Base-by-base conservation (phyloP, 2,797 vertebrate genomes). In the Mus spretus region DNA sequence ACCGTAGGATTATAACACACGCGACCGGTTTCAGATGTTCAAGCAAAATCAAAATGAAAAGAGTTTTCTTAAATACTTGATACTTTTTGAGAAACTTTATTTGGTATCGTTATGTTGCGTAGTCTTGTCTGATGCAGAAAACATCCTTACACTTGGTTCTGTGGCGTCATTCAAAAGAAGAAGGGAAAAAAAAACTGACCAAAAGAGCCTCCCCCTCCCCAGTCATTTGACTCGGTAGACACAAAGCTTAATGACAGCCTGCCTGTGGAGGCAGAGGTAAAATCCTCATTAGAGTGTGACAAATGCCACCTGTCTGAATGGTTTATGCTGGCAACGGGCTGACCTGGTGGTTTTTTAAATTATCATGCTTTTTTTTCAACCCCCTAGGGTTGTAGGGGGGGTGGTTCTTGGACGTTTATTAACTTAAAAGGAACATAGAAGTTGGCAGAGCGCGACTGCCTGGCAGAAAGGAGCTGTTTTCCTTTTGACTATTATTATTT, bases 111-210 rank as follows among this genome's bases (percentile, higher is more conserved):
- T 96, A 95, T 31, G 85, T 96, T 98, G 97, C 92, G 95, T 19
- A 95, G 94, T 97, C 94, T 97, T 65, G 1, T 92, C 89, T 74
- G 96, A 67, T 65, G 93, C 97, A 94, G 95, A 97, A 96, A 97
- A 98, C 93, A 96, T 97, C 97, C 97, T 95, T 96, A 90, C 95
- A 90, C 96, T 90, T 98, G 97, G 97, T 98, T 74, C 98, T 96
- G 95, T 13, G 97, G 81, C 80, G n/a, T 97, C 97, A 96, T 97
- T 97, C 97, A 97, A 97, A 94, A 96, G 97, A 96, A 87, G 63
- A 97, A 89, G 87, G 93, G 83, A 40, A 3, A 95, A 97, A 83
- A 96, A 93, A 93, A 47, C 24, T 77, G 89, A 57, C 90, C 67
- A 3, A 94, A 97, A 96, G 86, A 96, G 93, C 95, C 59, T n/a